A percentile compares a stretch with the other conserved stretches of the same genome.
Conservation (phyloP, 2,113 vertebrate species). For the Dasyornis broadbenti region DNA sequence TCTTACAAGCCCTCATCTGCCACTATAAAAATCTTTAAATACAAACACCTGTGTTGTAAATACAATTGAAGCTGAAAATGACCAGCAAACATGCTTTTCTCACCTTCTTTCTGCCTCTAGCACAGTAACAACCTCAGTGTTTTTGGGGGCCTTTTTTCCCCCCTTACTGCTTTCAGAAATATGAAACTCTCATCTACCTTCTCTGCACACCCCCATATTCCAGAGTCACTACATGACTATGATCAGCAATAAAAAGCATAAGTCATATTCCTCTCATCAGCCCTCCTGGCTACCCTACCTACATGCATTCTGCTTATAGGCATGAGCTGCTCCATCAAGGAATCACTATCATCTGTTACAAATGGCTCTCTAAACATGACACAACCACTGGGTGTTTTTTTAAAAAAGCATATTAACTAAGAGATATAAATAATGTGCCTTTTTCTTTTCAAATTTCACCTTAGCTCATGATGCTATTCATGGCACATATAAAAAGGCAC, state of each 20-base stretch:
- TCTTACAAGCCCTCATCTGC: background rate
- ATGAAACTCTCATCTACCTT: background rate
- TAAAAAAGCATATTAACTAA: background rate
- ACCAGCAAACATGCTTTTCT: background rate
- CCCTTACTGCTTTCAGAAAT: background rate
- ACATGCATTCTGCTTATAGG: background rate
- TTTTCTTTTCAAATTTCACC: background rate
- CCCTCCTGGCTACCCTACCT: background rate
- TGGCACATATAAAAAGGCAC: background rate
- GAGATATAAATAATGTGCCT: rapidly evolving
- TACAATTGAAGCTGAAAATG: background rate
- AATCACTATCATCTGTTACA: background rate
- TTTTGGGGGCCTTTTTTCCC: rapidly evolving
- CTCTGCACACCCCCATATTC: background rate
- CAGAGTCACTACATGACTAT: background rate
- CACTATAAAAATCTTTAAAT: background rate
- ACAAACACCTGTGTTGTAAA: background rate
- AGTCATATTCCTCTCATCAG: background rate
- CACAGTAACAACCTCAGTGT: background rate
- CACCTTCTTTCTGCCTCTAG: too few species aligned
- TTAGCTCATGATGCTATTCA: background rate
- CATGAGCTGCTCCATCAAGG: background rate
- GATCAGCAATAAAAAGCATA: background rate
- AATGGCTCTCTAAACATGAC: background rate
- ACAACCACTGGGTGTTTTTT: background rate